Base-by-base conservation (phyloP, 2,113 vertebrate species). In the Pelmatolapia mariae region DNA sequence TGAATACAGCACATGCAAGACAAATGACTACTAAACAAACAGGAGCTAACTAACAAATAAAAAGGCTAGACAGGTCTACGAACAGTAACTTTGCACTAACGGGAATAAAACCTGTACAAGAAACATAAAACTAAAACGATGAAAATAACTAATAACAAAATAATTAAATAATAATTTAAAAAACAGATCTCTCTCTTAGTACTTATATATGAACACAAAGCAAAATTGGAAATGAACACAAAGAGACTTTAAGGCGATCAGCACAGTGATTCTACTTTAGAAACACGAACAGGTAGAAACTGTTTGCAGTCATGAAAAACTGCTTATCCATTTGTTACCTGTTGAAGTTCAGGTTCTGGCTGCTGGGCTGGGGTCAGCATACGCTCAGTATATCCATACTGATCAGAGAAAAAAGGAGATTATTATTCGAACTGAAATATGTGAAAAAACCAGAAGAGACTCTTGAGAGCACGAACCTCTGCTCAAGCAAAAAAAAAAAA, bases 31-130 rank as follows among this genome's bases (percentile, higher is more conserved):
- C 19, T 38, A 22, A 22, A 68, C 11, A 8, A 68, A 13, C 19
- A 68, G 33, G 63, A 22, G 31, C 61, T 66, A 66, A n/a, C 31
- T 66, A 38, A 66, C 61, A 38, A 66, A 66, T 66, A 66, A 66
- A 66, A 66, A 36, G 31, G 18, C 31, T 36, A 36, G 18, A 36
- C 31, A 36, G 11, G 31, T 33, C 59, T 63, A n/a, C 31, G 1
- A n/a, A 66, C 31, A 66, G 61, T 66, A 66, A 66, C 61, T 66
- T 66, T 66, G 31, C 18, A 8, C 31, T 66, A 38, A 66, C 4
- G 6, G 61, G 61, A 66, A 12, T n/a, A 38, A 66, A 66, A 66
- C 31, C 61, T 66, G 31, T 38, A 66, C 18, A 66, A 12, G 31
- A 66, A 36, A 36, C 61, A 36, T 66, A 36, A 36, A 66, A 66